Conservation (phyloP, 1,140 invertebrate species). For the Pseudobourletiella spinata region DNA sequence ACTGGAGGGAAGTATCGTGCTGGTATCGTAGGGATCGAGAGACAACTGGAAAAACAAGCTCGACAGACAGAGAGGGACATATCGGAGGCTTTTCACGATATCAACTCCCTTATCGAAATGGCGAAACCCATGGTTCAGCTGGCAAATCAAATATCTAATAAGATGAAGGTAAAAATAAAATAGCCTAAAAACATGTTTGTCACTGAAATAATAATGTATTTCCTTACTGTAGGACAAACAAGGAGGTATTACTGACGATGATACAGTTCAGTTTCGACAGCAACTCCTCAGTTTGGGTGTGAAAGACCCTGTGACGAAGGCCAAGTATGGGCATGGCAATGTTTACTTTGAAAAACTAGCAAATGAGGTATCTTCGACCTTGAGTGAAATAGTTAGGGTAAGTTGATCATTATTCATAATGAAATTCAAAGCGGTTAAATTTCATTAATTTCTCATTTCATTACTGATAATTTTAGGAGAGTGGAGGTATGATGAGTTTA, state of each 20-base stretch:
- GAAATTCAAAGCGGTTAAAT: no score
- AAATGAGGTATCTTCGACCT: conserved; percentile 70
- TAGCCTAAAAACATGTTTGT: not conserved
- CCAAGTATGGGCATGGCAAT: conserved; percentile 74
- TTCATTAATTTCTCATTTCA: no score
- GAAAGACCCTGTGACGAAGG: conserved; percentile 90
- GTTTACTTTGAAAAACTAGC: conserved; percentile 81
- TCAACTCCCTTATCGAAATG: conserved; percentile 87
- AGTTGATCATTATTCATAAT: conserved; percentile 17
- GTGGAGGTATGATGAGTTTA: conserved; percentile 91
- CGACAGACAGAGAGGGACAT: conserved; percentile 86
- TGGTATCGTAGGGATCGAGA: conserved; percentile 93
- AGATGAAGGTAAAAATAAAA: conserved; percentile 65
- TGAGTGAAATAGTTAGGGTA: conserved; percentile 73
- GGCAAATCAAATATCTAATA: conserved; percentile 83
- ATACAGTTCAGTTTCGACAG: conserved; percentile 91
- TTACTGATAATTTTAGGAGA: conserved; percentile 61
- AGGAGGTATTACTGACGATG: conserved; percentile 94
- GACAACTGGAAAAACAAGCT: conserved; percentile 79
- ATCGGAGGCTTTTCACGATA: conserved; percentile 85
- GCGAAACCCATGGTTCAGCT: conserved; percentile 94
- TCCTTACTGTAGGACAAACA: conserved; percentile 81
- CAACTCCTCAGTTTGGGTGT: conserved; percentile 94
- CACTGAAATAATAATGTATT: not conserved
- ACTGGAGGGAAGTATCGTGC: conserved; percentile 44